Conservation (phyloP, 1,140 invertebrate genomes). For the Drosophila ironensis region DNA sequence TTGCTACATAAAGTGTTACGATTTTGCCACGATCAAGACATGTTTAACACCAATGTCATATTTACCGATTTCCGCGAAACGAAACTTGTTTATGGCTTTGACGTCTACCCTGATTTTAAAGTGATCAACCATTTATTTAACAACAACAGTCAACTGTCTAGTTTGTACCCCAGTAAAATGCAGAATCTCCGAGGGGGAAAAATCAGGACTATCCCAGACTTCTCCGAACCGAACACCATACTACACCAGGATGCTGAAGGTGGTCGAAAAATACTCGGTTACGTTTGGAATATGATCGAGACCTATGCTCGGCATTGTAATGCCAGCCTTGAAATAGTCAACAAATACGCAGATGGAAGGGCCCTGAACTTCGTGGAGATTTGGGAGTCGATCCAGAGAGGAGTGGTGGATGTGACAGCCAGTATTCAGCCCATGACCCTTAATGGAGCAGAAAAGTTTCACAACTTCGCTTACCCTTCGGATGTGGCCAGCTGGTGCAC, state of each 20-base stretch:
- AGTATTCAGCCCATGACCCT: constrained; percentile 51
- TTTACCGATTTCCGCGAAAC: constrained; percentile 18
- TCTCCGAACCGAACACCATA: constrained; percentile 59
- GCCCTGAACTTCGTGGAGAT: constrained; percentile 36
- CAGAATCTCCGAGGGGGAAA: constrained; percentile 9
- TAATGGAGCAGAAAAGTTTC: neutral
- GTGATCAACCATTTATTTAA: constrained; percentile 5
- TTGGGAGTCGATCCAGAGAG: constrained; percentile 25
- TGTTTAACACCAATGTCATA: constrained; percentile 35
- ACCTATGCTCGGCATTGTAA: constrained; percentile 41
- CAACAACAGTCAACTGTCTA: neutral
- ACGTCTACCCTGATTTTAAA: constrained; percentile 28
- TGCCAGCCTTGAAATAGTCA: constrained; percentile 21
- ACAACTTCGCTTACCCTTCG: constrained; percentile 41
- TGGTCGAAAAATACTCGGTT: constrained; percentile 29
- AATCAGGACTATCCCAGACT: constrained; percentile 49
- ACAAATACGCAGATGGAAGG: neutral
- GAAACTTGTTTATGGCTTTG: constrained; percentile 12
- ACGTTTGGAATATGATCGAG: constrained; percentile 50
- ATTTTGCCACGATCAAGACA: constrained; percentile 26
- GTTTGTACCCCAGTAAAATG: constrained; percentile 45
- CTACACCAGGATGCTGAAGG: constrained; percentile 33
- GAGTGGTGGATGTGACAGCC: constrained; percentile 40
- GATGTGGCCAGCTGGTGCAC: constrained; percentile 51
- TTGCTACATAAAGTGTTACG: constrained; percentile 9